These are phyloP conservation scores for Spea multiplicata DNA, from an alignment of 2,113 vertebrate species.

Conservation along the genomic window DNA sequence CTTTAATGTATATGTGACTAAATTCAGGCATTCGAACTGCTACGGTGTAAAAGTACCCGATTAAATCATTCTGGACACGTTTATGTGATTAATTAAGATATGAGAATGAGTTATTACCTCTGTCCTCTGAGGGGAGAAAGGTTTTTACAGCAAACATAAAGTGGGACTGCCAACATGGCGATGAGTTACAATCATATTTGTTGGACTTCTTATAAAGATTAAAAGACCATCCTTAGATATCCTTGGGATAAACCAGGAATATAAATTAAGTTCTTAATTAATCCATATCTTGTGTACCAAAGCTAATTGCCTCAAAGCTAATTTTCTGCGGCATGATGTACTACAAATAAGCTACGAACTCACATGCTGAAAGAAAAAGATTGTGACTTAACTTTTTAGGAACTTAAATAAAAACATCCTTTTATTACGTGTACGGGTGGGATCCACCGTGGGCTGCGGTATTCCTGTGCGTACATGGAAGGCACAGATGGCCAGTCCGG, in stretches of 20 bases:
- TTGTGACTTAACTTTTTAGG: too few species aligned
- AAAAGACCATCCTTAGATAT: background rate
- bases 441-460: too few species aligned
- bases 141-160: slow-evolving; percentile 9
- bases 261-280: background rate
- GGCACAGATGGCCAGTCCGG: too few species aligned
- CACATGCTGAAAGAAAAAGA: too few species aligned
- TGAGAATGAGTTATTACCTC: background rate
- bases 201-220: background rate
- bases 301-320: background rate
- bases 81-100: slow-evolving; percentile 26
- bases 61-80: slow-evolving; percentile 22
- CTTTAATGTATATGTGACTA: slow-evolving; percentile 9
- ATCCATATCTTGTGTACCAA: slow-evolving; percentile 2
- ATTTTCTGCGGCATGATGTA: background rate
- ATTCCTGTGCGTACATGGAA: too few species aligned
- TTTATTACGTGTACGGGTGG: too few species aligned
- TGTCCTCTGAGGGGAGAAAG: slow-evolving; percentile 6
- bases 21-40: slow-evolving; percentile 5
- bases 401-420: too few species aligned
- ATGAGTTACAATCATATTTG: background rate
- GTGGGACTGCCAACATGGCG: background rate
- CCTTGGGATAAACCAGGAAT: slow-evolving; percentile 5
- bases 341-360: too few species aligned
- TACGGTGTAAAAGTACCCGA: background rate